A percentile compares a stretch with the other conserved stretches of the same genome.
Evolutionary conservation across 2,888 invertebrate genomes (phyloP).

Genomic region (Spilosoma lubricipeda): DNA sequence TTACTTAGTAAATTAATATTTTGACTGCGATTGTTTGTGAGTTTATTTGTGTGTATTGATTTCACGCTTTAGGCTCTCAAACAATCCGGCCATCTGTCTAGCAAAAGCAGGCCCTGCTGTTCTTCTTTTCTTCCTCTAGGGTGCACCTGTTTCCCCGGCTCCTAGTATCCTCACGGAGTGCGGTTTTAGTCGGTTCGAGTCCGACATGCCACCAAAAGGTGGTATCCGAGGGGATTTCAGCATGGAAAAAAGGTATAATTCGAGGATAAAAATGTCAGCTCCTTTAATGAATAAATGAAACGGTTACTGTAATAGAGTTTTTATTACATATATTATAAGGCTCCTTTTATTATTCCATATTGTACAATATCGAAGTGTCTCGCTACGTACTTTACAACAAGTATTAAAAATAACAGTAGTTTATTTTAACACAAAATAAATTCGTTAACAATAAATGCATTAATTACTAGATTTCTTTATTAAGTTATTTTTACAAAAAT

Average conservation of each 20-base stretch:
- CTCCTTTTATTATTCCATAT: conserved; percentile 56
- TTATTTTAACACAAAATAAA: conserved; percentile 78
- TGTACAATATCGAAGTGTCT: conserved; percentile 61
- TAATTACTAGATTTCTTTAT: conserved; percentile 56
- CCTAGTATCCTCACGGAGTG: too few species aligned
- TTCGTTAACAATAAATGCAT: conserved; percentile 84
- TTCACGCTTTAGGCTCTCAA: neutral
- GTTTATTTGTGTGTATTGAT: too few species aligned
- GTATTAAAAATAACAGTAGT: conserved; percentile 64
- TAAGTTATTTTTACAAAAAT: conserved; percentile 67
- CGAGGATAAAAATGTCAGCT: neutral
- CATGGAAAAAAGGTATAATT: neutral
- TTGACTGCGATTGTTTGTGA: neutral
- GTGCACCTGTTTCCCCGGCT: too few species aligned
- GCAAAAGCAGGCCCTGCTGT: too few species aligned
- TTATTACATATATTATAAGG: conserved; percentile 67
- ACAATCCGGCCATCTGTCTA: neutral
- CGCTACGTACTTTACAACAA: conserved; percentile 58
- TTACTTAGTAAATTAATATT: neutral
- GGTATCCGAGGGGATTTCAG: too few species aligned
- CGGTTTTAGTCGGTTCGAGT: too few species aligned
- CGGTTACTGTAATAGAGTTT: conserved; percentile 45
- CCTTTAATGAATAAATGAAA: conserved; percentile 22
- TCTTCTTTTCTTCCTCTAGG: too few species aligned
- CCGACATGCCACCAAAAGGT: too few species aligned